Evolutionary conservation across 1,140 invertebrate species (phyloP).

Genomic region (Lepidostoma basale): DNA sequence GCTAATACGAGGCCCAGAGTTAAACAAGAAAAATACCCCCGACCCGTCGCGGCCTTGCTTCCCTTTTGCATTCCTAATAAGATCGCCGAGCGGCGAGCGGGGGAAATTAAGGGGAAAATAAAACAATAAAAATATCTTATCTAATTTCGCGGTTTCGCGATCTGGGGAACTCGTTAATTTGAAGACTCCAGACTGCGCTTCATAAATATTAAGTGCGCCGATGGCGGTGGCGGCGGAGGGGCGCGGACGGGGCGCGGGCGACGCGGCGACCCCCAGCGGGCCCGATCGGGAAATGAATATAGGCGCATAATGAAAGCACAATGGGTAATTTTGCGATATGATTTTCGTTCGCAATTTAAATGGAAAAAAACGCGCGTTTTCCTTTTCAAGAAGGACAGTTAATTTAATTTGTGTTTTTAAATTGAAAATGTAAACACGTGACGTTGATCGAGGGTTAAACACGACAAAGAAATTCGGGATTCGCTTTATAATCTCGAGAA

Average conservation of each 20-base stretch:
- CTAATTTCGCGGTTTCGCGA: conserved; percentile 45
- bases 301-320: conserved; percentile 33
- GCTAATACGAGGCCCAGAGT: conserved; percentile 1
- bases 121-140: conserved; percentile 46
- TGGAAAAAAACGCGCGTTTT: conserved; percentile 7
- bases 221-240: not conserved
- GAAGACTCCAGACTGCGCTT: conserved; percentile 42
- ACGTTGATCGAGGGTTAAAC: not conserved
- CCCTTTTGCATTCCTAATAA: conserved; percentile 45
- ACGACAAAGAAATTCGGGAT: no score
- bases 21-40: conserved; percentile 21
- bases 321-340: conserved; percentile 33
- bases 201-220: conserved; percentile 43
- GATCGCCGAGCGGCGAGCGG: conserved; percentile 1
- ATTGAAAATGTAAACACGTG: conserved; percentile 11
- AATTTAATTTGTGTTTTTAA: conserved; percentile 10
- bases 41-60: conserved; percentile 33
- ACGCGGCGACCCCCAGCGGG: conserved; percentile 19
- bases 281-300: conserved; percentile 34
- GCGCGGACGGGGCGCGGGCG: not conserved
- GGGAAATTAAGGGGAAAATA: conserved; percentile 36
- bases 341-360: conserved; percentile 21
- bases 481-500: no score
- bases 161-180: conserved; percentile 44
- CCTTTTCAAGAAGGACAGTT: not conserved